phyloP scores from a whole-genome alignment of 1,140 invertebrate genomes.

The Acromyrmex charruanus region DNA sequence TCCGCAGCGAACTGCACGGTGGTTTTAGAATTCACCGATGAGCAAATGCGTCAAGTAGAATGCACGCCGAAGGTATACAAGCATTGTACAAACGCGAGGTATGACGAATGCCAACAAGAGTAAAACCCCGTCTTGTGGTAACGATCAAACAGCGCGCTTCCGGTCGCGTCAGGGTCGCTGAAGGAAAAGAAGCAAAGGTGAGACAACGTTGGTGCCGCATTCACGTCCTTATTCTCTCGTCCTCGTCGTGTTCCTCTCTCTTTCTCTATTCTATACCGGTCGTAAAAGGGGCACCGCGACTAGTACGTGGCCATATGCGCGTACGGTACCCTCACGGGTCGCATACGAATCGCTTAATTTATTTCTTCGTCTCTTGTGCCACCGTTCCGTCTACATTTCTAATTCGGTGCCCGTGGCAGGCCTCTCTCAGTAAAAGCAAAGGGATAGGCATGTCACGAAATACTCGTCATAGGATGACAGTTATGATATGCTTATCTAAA shows the following conservation, averaged over 20 bases:
- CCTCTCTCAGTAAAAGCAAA: slow-evolving; percentile 51
- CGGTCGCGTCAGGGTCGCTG: slow-evolving; percentile 36
- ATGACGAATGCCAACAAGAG: slow-evolving; percentile 47
- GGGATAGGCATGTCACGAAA: slow-evolving; percentile 13
- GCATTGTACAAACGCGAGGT: background rate
- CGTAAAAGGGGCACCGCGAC: slow-evolving; percentile 71
- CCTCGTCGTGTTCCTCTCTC: background rate
- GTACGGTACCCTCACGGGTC: slow-evolving; percentile 62
- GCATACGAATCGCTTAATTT: slow-evolving; percentile 84
- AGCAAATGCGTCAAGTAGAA: slow-evolving; percentile 32
- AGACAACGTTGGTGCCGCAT: slow-evolving; percentile 49
- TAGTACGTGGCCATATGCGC: slow-evolving; percentile 39
- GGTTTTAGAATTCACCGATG: slow-evolving; percentile 45
- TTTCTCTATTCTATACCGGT: slow-evolving; percentile 28
- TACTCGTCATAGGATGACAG: slow-evolving; percentile 63
- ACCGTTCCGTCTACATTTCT: slow-evolving; percentile 69
- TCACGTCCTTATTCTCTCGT: slow-evolving; percentile 41
- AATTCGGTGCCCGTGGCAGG: slow-evolving; percentile 68
- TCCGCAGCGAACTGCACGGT: background rate
- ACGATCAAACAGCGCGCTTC: slow-evolving; percentile 66
- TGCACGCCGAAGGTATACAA: background rate
- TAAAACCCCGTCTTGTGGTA: slow-evolving; percentile 58
- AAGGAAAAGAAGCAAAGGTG: slow-evolving; percentile 22
- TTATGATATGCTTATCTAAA: slow-evolving; percentile 70
- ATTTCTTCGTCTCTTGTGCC: slow-evolving; percentile 3